phyloP scores from a whole-genome alignment of 2,888 invertebrate species.

The Drosophila nigricruria region DNA sequence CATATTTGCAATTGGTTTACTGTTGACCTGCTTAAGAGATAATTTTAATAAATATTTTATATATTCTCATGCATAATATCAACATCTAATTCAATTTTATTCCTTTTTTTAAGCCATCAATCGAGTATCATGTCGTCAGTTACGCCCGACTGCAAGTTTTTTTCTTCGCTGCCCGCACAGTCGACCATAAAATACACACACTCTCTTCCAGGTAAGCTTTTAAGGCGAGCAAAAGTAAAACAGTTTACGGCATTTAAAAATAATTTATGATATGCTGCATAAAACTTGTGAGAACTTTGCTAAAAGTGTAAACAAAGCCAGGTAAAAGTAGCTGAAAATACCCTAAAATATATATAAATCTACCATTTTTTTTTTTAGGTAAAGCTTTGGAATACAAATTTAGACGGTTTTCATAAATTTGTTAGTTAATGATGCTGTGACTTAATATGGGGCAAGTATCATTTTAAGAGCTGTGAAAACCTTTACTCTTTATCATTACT shows the following conservation, averaged over 20 bases:
- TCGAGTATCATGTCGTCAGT: background rate
- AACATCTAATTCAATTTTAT: background rate
- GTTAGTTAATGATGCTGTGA: no score
- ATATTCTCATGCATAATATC: background rate
- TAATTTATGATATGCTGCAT: slow-evolving; percentile 6
- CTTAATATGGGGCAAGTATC: no score
- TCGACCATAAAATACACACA: slow-evolving; percentile 20
- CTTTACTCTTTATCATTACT: no score
- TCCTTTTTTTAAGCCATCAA: background rate
- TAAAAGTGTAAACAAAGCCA: background rate
- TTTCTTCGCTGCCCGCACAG: background rate
- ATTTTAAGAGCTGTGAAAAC: no score
- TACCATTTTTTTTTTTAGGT: background rate
- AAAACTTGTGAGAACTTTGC: slow-evolving; percentile 2
- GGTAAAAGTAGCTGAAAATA: background rate
- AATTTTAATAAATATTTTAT: background rate
- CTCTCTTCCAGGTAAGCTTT: background rate
- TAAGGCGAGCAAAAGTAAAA: background rate
- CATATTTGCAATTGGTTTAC: no score
- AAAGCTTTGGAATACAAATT: background rate
- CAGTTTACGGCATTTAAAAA: slow-evolving; percentile 6
- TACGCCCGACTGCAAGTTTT: background rate
- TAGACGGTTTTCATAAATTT: no score
- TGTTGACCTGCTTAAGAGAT: no score
- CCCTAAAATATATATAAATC: background rate